Conservation (phyloP, 1,140 invertebrate genomes). For the Drosophila nasuta region DNA sequence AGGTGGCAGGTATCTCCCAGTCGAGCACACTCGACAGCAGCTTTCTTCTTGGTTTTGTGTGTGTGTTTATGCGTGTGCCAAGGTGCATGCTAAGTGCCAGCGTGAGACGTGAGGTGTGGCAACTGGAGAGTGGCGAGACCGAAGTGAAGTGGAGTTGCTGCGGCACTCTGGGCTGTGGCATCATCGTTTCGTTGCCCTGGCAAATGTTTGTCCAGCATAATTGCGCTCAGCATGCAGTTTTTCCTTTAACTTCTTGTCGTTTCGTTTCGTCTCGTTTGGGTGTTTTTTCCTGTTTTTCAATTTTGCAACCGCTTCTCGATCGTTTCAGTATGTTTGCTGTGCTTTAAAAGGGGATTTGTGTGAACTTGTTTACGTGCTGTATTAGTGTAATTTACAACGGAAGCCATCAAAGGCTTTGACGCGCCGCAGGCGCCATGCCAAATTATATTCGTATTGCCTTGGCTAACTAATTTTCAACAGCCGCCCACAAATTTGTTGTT, state of each 20-base stretch:
- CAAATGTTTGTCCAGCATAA: conserved; percentile 83
- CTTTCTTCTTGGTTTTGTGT: neutral
- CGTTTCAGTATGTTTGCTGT: conserved; percentile 27
- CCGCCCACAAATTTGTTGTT: conserved; percentile 49
- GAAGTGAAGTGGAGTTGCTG: neutral
- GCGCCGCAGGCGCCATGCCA: conserved; percentile 64
- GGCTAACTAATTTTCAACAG: conserved; percentile 59
- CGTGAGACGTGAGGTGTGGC: neutral
- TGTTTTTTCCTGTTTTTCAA: conserved; percentile 37
- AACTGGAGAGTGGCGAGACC: neutral
- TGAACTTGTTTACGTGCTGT: conserved; percentile 77
- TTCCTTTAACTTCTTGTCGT: neutral
- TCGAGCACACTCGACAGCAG: too few relatives aligned
- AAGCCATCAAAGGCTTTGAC: conserved; percentile 77
- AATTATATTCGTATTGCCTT: conserved; percentile 71
- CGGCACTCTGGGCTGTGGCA: conserved; percentile 23
- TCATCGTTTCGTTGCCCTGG: conserved; percentile 50
- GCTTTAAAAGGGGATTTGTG: conserved; percentile 77
- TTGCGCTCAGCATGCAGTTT: conserved; percentile 82
- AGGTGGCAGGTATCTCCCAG: too few relatives aligned
- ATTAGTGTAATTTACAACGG: conserved; percentile 77
- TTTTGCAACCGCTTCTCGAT: conserved; percentile 30
- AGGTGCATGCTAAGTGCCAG: conserved; percentile 78
- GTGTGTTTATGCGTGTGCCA: conserved; percentile 62
- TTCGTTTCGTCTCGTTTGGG: conserved; percentile 18